Conservation (phyloP, 2,888 invertebrate species). For the Cataglyphis albicans region DNA sequence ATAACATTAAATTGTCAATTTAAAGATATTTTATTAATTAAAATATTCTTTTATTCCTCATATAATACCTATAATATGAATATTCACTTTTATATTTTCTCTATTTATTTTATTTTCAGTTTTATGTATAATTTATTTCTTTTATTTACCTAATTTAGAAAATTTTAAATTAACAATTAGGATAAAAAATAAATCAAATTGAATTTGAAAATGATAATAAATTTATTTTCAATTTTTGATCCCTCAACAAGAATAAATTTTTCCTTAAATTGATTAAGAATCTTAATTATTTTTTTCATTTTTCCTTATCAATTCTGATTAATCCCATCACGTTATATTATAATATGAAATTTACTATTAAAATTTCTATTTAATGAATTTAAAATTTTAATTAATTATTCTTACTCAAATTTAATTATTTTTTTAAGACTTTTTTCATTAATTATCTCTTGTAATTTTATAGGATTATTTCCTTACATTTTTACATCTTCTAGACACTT, state of each 20-base stretch:
- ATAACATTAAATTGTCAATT: constrained; percentile 40
- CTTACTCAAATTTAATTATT: constrained; percentile 84
- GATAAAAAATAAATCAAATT: too few species aligned
- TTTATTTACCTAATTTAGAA: too few species aligned
- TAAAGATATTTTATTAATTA: background rate
- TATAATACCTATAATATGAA: background rate
- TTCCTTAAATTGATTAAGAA: background rate
- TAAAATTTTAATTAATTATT: background rate
- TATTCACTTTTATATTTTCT: background rate
- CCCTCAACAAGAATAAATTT: too few species aligned
- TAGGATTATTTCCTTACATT: constrained; percentile 89
- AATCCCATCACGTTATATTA: background rate
- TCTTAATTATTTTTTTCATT: constrained; percentile 20
- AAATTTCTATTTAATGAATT: background rate
- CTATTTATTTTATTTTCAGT: too few species aligned
- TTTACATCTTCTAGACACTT: background rate
- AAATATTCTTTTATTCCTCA: constrained; percentile 27
- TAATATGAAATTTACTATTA: background rate
- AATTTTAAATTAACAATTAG: too few species aligned
- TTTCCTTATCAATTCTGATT: background rate
- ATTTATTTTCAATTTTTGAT: too few species aligned
- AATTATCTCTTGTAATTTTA: constrained; percentile 87
- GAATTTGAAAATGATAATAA: too few species aligned
- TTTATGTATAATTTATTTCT: too few species aligned
- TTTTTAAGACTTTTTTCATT: constrained; percentile 85